Conservation (phyloP, 2,113 vertebrate genomes). For the Synodontis membranacea region DNA sequence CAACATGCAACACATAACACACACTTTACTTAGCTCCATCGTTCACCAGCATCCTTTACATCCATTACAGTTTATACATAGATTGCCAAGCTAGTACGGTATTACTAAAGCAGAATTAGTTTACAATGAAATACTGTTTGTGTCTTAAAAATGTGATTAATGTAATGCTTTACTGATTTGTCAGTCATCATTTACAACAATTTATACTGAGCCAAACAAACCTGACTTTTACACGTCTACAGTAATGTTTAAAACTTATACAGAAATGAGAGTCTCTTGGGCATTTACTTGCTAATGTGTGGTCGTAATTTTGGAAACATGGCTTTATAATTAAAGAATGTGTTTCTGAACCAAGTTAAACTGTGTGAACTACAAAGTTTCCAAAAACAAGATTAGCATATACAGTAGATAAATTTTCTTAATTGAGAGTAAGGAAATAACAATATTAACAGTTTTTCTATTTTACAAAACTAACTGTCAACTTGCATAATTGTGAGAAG, state of each 20-base stretch:
- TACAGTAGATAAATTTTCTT: neutral
- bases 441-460: neutral
- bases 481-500: neutral
- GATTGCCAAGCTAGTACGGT: neutral
- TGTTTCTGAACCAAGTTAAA: neutral
- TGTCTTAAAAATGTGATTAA: neutral
- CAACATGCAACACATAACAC: slow-evolving; percentile 22
- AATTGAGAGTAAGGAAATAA: neutral
- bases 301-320: neutral
- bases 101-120: neutral
- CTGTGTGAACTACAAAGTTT: neutral
- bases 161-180: neutral
- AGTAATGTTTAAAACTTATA: neutral
- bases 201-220: neutral
- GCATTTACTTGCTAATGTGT: neutral
- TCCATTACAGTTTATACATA: neutral
- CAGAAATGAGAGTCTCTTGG: neutral
- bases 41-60: neutral
- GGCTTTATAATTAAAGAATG: neutral
- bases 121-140: neutral
- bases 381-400: neutral
- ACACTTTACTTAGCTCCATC: neutral
- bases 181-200: neutral
- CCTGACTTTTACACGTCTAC: neutral
- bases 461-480: neutral